These are phyloP conservation scores for Branchinecta sandiegonensis DNA, from an alignment of 2,888 invertebrate species.

Conservation along the genomic window DNA sequence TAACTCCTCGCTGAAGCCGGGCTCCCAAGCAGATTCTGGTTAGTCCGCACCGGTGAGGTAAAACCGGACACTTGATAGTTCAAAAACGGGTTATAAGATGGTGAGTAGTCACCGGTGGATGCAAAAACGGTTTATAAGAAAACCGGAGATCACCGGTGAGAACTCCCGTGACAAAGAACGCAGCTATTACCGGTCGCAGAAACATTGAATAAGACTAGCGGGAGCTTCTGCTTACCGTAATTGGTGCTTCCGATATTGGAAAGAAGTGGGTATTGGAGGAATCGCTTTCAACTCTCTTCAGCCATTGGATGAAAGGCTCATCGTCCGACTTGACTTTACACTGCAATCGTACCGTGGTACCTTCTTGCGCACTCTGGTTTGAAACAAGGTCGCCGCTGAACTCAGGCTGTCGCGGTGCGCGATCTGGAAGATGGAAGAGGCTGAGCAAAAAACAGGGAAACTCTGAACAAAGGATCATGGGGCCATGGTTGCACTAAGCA, in stretches of 20 bases:
- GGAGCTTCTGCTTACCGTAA: neutral
- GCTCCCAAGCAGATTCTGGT: no score
- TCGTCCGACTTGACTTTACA: constrained; percentile 37
- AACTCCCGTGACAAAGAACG: no score
- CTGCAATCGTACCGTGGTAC: constrained; percentile 37
- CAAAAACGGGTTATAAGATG: no score
- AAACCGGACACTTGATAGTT: no score
- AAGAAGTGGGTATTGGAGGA: constrained; percentile 7
- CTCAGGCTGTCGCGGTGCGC: neutral
- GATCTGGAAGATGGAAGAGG: neutral
- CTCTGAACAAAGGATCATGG: no score
- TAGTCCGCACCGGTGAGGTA: no score
- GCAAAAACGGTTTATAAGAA: no score
- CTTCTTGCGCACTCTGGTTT: constrained; percentile 27
- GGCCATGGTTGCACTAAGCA: no score
- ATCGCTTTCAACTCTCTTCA: constrained; percentile 23
- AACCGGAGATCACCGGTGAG: no score
- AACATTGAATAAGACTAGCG: neutral
- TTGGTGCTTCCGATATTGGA: constrained; percentile 9
- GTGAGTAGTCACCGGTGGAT: no score
- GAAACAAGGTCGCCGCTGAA: constrained; percentile 2
- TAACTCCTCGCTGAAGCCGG: no score
- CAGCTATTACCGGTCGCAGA: neutral
- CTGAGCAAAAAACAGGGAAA: no score
- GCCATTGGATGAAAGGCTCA: constrained; percentile 35